Evolutionary conservation across 2,888 invertebrate species (phyloP), one percentile per base, ranked within the genome.

Genomic region (Caenorhabditis uteleia): DNA sequence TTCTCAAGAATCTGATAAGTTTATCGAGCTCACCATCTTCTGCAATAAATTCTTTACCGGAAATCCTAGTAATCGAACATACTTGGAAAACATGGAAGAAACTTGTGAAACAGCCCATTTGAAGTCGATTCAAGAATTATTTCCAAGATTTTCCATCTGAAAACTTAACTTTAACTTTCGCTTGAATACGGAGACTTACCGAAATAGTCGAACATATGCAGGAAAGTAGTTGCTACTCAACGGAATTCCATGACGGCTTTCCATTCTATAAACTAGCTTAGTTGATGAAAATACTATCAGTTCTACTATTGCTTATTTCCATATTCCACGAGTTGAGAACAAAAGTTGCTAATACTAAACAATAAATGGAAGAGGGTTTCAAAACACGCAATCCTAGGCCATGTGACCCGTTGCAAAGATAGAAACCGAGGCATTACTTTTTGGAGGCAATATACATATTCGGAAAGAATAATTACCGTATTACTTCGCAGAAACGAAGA

Each of bases 71-170:
- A 10, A 29, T 20, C n/a, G n/a, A 33, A 31, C 10, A 2, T 6
- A 33, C 48, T 18, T 21, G 21, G 16, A 33, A 59, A 53, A 2
- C 36, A 21, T 6, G 25, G 7, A 6, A 44, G 27, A 25, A 59
- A 54, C 14, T 3, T 20, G 1, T 2, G 10, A 18, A 60, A 54
- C 6, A 33, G 31, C 14, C 44, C 44, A 5, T 25, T 27, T 10
- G n/a, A 4, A 10, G 21, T 29, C n/a, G 26, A 39, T 3, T 8
- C 2, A 10, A 60, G 31, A 21, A 48, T 49, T 3, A 54, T 23
- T 18, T 60, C 60, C 12, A 60, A 14, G 12, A 60, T 2, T 45
- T 60, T 60, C 60, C 60, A 60, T 34, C 60, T 60, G 44, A 44
- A 51, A 46, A 31, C 26, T n/a, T 12, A 38, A 14, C 10, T 18